Evolutionary conservation across 2,888 invertebrate genomes (phyloP).

Genomic region (Aspidapion aeneum): DNA sequence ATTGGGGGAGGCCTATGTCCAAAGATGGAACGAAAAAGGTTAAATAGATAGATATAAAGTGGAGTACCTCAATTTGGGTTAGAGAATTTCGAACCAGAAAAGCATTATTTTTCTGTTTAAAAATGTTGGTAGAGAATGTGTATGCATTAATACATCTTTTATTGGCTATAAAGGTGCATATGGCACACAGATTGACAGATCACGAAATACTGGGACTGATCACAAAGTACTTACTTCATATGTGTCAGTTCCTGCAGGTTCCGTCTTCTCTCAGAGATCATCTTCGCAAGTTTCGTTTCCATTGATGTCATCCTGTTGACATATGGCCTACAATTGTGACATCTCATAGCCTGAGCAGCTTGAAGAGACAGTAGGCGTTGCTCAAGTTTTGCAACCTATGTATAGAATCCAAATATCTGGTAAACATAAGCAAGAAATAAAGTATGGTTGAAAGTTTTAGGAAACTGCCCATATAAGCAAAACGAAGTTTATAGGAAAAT

Average conservation of each 20-base stretch:
- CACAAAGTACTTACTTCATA: constrained; percentile 80
- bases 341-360: constrained; percentile 64
- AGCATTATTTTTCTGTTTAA: no score
- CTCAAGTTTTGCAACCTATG: constrained; percentile 67
- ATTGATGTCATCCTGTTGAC: constrained; percentile 60
- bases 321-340: constrained; percentile 64
- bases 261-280: constrained; percentile 60
- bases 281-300: constrained; percentile 58
- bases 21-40: no score
- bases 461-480: background rate
- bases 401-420: constrained; percentile 2
- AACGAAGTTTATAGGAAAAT: no score
- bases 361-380: constrained; percentile 66
- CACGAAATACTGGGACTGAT: no score
- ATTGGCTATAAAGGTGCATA: no score
- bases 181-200: no score
- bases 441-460: constrained; percentile 5
- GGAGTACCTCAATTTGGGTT: no score
- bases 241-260: constrained; percentile 74
- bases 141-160: no score
- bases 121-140: no score
- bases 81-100: no score
- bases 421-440: background rate
- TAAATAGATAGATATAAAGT: no score
- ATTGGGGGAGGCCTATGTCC: no score